Percentiles rank a stretch among this genome's conserved stretches.
These are phyloP conservation scores for Myzus persicae DNA, from an alignment of 1,140 invertebrate species.

Conservation along the genomic window DNA sequence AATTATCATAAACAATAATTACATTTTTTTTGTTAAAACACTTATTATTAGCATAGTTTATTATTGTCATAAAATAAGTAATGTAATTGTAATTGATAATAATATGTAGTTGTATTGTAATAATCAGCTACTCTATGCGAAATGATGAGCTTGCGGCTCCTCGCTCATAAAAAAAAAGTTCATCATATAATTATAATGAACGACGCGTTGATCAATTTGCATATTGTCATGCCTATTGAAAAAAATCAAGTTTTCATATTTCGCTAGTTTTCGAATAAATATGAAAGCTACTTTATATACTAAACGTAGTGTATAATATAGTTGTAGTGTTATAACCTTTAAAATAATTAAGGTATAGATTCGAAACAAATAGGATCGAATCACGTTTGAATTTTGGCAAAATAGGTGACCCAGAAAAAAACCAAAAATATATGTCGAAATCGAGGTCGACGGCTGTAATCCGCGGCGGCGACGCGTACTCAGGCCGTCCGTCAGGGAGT, in stretches of 20 bases:
- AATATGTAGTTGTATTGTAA: not conserved
- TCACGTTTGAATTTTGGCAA: not conserved
- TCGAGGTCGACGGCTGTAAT: not conserved
- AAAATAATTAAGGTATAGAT: not conserved
- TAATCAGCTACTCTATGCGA: not conserved
- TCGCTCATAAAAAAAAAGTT: not conserved
- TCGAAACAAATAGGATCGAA: not conserved
- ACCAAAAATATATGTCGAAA: not conserved
- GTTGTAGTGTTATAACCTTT: too few species aligned
- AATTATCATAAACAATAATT: too few species aligned
- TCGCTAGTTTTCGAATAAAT: too few species aligned
- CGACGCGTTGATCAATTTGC: not conserved
- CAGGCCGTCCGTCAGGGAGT: not conserved
- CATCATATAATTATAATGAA: not conserved
- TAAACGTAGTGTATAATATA: not conserved
- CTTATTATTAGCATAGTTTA: too few species aligned
- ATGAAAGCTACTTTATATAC: too few species aligned
- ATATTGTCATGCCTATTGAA: not conserved
- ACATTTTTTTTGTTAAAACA: too few species aligned
- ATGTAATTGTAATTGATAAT: too few species aligned
- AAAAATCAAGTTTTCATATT: not conserved
- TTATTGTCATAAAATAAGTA: too few species aligned
- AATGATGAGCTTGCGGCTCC: not conserved
- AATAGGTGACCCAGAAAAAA: not conserved
- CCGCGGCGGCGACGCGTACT: not conserved